Percentiles rank a stretch among this genome's conserved stretches.
Evolutionary conservation across 2,113 vertebrate genomes (phyloP).

Genomic region (Oncorhynchus mykiss): DNA sequence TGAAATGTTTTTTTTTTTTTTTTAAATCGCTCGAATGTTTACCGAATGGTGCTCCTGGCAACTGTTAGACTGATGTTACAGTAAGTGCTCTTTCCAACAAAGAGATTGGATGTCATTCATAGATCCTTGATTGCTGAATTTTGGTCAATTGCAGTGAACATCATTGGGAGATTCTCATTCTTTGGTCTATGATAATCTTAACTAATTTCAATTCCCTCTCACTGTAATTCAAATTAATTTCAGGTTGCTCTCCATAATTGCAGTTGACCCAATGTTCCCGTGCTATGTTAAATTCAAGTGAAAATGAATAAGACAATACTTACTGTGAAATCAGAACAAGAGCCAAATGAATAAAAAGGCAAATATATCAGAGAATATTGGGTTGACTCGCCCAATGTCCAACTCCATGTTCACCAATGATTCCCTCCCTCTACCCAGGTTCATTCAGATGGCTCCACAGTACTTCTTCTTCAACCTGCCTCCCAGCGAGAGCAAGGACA

Average conservation of each 20-base stretch:
- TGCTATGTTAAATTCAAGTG: too few relatives aligned
- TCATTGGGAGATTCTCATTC: too few relatives aligned
- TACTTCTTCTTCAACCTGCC: conserved; percentile 94
- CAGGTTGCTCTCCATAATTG: too few relatives aligned
- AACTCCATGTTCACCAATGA: not conserved
- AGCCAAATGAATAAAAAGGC: too few relatives aligned
- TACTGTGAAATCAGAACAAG: too few relatives aligned
- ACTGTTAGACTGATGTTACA: not conserved
- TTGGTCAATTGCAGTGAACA: not conserved
- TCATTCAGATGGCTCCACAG: conserved; percentile 81
- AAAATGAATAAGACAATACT: too few relatives aligned
- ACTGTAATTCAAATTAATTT: too few relatives aligned
- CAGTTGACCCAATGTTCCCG: too few relatives aligned
- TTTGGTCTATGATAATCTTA: too few relatives aligned
- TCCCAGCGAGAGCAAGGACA: conserved; percentile 85
- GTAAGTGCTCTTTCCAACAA: not conserved
- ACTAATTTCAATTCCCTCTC: too few relatives aligned
- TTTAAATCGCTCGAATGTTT: conserved; percentile 7
- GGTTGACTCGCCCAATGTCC: too few relatives aligned
- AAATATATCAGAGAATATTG: too few relatives aligned
- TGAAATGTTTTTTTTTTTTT: not conserved
- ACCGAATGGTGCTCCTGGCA: conserved; percentile 12
- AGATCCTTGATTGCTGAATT: not conserved
- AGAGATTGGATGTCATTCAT: not conserved
- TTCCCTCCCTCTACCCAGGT: conserved; percentile 67